Percentiles rank a stretch among this genome's conserved stretches.
Evolutionary conservation across 2,113 vertebrate species (phyloP).

Genomic region (Nestor notabilis): DNA sequence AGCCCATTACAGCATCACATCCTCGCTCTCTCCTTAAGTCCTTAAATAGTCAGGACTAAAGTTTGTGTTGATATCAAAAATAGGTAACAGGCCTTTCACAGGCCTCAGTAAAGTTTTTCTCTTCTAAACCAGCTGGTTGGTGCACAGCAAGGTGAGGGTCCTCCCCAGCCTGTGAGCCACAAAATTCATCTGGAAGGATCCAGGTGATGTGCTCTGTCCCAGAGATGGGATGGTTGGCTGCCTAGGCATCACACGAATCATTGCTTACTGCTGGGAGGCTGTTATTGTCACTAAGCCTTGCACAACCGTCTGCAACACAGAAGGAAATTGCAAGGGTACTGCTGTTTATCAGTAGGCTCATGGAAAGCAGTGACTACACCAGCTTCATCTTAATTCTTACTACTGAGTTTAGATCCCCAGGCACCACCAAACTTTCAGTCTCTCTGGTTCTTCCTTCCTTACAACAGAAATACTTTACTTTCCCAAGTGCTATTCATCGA

Average conservation of each 20-base stretch:
- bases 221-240: not conserved
- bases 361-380: not conserved
- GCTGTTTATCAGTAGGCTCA: not conserved
- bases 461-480: not conserved
- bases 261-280: not conserved
- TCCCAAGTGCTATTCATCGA: not conserved
- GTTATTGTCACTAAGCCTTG: not conserved
- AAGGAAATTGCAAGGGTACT: not conserved
- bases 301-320: not conserved
- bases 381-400: not conserved
- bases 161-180: not conserved
- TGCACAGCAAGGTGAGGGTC: accelerated
- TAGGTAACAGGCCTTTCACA: not conserved
- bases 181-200: not conserved
- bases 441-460: not conserved
- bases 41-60: not conserved
- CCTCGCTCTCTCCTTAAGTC: not conserved
- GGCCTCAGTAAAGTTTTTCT: not conserved
- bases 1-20: not conserved
- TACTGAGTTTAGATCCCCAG: not conserved
- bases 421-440: not conserved
- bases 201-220: not conserved
- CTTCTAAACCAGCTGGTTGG: not conserved
- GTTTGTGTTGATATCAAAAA: not conserved
- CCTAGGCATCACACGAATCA: not conserved